Conservation (phyloP, 2,797 vertebrate species). For the Oryzias dopingdopingensis region DNA sequence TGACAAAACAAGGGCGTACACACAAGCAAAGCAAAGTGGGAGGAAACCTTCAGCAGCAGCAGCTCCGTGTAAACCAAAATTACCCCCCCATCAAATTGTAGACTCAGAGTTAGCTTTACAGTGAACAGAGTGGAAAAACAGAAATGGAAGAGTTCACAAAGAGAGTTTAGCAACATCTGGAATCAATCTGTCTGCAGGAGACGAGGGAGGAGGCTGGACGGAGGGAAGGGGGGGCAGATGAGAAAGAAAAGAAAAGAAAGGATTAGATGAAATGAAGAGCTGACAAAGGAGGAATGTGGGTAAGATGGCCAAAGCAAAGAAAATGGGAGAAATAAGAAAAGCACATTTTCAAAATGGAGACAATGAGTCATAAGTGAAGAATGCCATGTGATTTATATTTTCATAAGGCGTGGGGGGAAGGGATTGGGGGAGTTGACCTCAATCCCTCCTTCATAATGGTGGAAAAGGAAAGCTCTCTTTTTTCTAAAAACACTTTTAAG, state of each 20-base stretch:
- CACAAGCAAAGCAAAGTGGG: constrained; percentile 3
- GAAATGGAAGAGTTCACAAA: constrained; percentile 27
- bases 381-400: constrained; percentile 78
- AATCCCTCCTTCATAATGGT: constrained; percentile 43
- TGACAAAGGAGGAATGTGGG: constrained; percentile 56
- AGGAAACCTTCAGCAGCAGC: constrained; percentile 21
- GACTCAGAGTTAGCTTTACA: constrained; percentile 38
- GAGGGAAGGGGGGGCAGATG: constrained; percentile 21
- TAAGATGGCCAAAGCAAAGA: constrained; percentile 46
- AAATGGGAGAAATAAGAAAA: constrained; percentile 42
- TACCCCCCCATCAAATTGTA: constrained; percentile 57
- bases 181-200: constrained; percentile 73
- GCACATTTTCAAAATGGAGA: constrained; percentile 60
- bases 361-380: constrained; percentile 75
- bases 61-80: constrained; percentile 54
- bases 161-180: constrained; percentile 75
- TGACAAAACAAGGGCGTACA: constrained; percentile 7
- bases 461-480: too few species aligned
- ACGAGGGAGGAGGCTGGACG: constrained; percentile 24
- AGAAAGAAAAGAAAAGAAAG: constrained; percentile 24
- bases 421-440: constrained; percentile 45
- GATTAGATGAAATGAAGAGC: constrained; percentile 50
- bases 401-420: constrained; percentile 54
- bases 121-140: constrained; percentile 32
- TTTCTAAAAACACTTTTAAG: background rate